Percentiles rank a stretch among this genome's conserved stretches.
phyloP scores from a whole-genome alignment of 2,888 invertebrate genomes.

The Petrolisthes manimaculis region DNA sequence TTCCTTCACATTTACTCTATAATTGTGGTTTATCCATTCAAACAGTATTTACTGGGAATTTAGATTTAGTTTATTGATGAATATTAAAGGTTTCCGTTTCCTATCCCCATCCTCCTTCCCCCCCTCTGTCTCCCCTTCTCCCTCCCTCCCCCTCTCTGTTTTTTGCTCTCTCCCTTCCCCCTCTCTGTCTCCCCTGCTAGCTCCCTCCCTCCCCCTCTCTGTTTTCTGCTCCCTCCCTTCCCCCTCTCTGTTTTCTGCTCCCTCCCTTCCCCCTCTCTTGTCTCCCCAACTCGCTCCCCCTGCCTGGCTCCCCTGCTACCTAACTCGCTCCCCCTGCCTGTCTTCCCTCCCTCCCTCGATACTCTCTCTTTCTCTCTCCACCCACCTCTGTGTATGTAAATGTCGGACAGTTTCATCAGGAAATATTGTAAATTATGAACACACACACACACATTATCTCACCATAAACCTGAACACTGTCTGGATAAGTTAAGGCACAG shows the following conservation, averaged over 20 bases:
- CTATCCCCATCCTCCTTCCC: neutral
- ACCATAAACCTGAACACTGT: no score
- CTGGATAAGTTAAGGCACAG: no score
- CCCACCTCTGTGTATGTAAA: no score
- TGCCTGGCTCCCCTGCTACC: neutral
- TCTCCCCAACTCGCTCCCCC: neutral
- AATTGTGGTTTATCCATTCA: no score
- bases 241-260: neutral
- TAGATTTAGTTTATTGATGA: neutral
- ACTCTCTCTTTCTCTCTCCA: conserved; percentile 25
- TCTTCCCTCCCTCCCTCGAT: conserved; percentile 20
- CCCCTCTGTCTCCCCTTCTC: neutral
- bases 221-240: conserved; percentile 12
- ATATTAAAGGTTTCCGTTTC: neutral
- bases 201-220: conserved; percentile 4
- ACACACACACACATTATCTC: no score
- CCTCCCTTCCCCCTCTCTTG: conserved; percentile 14
- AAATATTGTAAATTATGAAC: no score
- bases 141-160: neutral
- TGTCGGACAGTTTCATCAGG: no score
- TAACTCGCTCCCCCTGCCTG: neutral
- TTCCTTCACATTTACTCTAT: neutral
- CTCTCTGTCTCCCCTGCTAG: conserved; percentile 18
- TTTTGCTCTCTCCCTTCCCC: conserved; percentile 11
- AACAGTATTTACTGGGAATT: no score